Evolutionary conservation across 2,888 invertebrate species (phyloP), one percentile per base, ranked within the genome.

Genomic region (Spodoptera exigua): DNA sequence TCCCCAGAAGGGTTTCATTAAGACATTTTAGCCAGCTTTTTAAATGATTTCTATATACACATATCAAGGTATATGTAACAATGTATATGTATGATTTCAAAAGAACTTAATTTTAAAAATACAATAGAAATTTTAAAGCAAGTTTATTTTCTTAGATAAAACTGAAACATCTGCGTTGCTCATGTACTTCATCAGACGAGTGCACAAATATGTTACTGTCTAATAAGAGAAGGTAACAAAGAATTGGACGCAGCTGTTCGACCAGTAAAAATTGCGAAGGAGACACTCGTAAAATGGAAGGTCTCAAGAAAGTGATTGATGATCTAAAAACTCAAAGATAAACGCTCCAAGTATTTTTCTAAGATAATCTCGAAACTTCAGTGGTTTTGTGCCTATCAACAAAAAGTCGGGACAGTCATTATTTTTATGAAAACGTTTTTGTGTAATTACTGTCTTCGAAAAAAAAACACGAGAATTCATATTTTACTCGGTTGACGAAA

Each of bases 241-340:
- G 51, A 55, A 49, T 60, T 14, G 44, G 51, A 39, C 54, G 9
- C 71, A 69, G 69, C 57, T 64, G 73, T 37, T 53, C 17, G 40
- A 14, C 44, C 52, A 49, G 52, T 64, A 64, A 72, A 71, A 71
- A 72, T 55, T 58, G 45, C 55, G 43, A 69, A 47, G 48, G 48
- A 49, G 69, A 58, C 54, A 60, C 64, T 69, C 65, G 41, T 58
- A 61, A 71, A 69, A 45, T 58, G 47, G 11, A 43, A 54, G 39
- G 17, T 61, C 55, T 55, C 36, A n/a, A 47, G 61, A 60, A 27
- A 44, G 49, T 65, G 58, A 73, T 73, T 73, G 64, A 64, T 69
- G 66, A 69, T 69, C 69, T 62, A 7, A 54, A 51, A 69, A 57
- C 63, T 69, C 32, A 27, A 52, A 56, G 62, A 66, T 68, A 67